These are phyloP conservation scores for Lamprologus ornatipinnis DNA, from an alignment of 2,113 vertebrate genomes.

Conservation along the genomic window DNA sequence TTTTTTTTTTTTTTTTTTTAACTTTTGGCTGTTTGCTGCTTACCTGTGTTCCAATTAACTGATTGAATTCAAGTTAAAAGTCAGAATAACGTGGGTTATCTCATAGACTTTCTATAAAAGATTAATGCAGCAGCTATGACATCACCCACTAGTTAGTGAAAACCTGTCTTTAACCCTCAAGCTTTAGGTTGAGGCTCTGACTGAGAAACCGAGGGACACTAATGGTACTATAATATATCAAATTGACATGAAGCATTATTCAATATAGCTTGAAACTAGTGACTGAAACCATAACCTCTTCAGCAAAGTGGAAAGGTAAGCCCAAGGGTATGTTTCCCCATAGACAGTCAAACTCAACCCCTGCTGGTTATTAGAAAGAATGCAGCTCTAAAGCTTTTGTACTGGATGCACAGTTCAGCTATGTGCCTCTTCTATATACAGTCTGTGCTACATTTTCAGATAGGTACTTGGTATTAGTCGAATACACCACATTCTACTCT, in stretches of 20 bases:
- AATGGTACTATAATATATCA: not conserved
- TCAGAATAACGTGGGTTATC: not conserved
- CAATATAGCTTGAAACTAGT: not conserved
- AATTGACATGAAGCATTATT: not conserved
- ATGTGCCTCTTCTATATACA: not conserved
- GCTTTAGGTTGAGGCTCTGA: not conserved
- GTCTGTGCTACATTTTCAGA: not conserved
- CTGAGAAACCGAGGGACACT: not conserved
- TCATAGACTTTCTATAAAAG: not conserved
- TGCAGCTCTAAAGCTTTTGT: not conserved
- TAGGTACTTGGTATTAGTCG: not conserved
- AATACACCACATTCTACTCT: not conserved
- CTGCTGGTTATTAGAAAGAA: not conserved
- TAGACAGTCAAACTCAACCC: not conserved
- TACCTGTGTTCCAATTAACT: not conserved
- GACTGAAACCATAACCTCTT: not conserved
- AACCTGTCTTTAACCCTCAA: not conserved
- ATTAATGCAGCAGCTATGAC: not conserved
- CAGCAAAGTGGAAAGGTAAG: not conserved
- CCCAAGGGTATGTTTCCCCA: not conserved
- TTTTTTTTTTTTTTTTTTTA: fast-evolving
- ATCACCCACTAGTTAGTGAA: not conserved
- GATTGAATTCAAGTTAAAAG: not conserved
- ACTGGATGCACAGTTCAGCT: not conserved
- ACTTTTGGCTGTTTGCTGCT: not conserved